Percentiles rank a stretch among this genome's conserved stretches.
Conservation (phyloP, 1,140 invertebrate species). For the Panagrolaimus sp. region DNA sequence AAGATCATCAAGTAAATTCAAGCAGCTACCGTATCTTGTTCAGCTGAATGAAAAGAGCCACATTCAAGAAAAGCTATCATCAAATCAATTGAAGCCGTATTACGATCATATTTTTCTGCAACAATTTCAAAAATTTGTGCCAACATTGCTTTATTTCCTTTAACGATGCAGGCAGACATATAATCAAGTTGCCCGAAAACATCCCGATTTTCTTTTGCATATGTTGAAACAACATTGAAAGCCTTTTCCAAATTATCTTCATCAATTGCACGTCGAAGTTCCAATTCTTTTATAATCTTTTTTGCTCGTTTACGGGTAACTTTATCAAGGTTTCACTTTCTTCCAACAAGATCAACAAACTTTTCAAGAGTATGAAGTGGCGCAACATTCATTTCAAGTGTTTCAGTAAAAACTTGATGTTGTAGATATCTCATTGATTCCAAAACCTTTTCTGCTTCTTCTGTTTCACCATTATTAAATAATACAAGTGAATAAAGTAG, state of each 20-base stretch:
- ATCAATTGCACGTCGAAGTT: background rate
- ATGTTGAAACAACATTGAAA: background rate
- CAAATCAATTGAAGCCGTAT: slow-evolving; percentile 7
- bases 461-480: background rate
- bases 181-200: background rate
- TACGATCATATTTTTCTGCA: background rate
- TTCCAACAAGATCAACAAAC: slow-evolving; percentile 4
- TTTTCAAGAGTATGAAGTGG: background rate
- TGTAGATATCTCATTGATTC: background rate
- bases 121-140: background rate
- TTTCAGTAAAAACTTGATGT: background rate
- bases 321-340: background rate
- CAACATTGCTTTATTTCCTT: background rate
- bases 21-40: background rate
- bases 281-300: background rate
- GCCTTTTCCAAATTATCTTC: background rate
- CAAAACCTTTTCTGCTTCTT: background rate
- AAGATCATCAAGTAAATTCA: background rate
- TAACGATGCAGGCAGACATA: background rate
- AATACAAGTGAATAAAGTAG: slow-evolving; percentile 1
- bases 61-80: slow-evolving; percentile 3
- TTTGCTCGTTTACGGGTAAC: background rate
- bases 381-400: background rate
- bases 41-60: background rate
- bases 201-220: background rate